Conservation (phyloP, 2,113 vertebrate genomes). For the Piprites chloris region DNA sequence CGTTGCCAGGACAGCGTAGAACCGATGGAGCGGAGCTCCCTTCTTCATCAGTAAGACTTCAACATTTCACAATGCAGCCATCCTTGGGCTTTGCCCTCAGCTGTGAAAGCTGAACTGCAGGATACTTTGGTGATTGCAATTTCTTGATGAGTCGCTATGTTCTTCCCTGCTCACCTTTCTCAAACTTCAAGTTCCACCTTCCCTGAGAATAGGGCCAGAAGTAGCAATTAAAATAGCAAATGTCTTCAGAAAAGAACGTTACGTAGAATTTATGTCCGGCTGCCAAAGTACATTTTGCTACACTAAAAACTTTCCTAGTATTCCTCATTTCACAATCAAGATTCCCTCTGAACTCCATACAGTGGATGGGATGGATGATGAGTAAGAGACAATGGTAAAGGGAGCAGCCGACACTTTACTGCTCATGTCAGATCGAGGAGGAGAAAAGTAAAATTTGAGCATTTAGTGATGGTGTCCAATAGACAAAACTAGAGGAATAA, state of each 20-base stretch:
- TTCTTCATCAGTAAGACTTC: constrained; percentile 29
- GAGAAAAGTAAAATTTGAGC: neutral
- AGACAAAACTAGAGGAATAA: constrained; percentile 94
- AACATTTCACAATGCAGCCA: neutral
- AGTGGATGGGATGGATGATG: constrained; percentile 62
- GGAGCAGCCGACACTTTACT: constrained; percentile 47
- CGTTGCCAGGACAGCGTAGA: neutral
- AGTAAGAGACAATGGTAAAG: constrained; percentile 49
- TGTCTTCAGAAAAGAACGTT: constrained; percentile 66
- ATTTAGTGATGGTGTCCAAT: constrained; percentile 93
- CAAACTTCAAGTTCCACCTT: constrained; percentile 70
- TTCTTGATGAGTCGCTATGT: constrained; percentile 31
- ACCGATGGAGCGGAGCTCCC: neutral
- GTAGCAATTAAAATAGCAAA: constrained; percentile 65
- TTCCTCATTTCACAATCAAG: constrained; percentile 47
- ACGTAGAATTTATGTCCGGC: constrained; percentile 41
- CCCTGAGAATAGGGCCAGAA: constrained; percentile 81
- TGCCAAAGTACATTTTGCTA: constrained; percentile 63
- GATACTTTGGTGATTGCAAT: constrained; percentile 70
- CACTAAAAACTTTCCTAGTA: constrained; percentile 46
- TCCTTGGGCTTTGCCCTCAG: constrained; percentile 19
- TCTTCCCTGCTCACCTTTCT: constrained; percentile 52
- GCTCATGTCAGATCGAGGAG: constrained; percentile 31
- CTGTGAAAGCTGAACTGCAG: constrained; percentile 43
- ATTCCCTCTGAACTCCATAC: constrained; percentile 63